Percentiles rank a stretch among this genome's conserved stretches.
These are phyloP conservation scores for Diorhabda carinulata DNA, from an alignment of 1,140 invertebrate genomes.

Conservation along the genomic window DNA sequence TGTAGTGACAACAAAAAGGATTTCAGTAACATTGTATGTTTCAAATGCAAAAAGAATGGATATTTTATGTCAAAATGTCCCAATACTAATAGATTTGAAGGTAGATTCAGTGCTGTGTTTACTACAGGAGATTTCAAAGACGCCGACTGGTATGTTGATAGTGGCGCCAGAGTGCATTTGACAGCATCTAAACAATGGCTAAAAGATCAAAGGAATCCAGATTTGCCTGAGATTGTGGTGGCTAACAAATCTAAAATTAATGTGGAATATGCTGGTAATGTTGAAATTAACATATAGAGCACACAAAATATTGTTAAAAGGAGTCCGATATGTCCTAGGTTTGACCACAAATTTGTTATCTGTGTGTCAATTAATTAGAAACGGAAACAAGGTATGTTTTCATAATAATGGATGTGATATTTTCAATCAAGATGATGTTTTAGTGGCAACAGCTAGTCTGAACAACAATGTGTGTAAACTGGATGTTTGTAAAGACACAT, in stretches of 20 bases:
- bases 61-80: no score
- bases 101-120: no score
- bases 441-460: constrained; percentile 28
- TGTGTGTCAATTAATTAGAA: constrained; percentile 23
- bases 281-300: neutral
- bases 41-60: no score
- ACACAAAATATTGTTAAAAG: constrained; percentile 10
- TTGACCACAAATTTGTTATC: constrained; percentile 31
- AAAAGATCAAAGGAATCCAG: constrained; percentile 14
- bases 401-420: constrained; percentile 24
- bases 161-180: constrained; percentile 7
- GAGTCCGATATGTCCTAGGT: constrained; percentile 35
- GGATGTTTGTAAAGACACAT: constrained; percentile 19
- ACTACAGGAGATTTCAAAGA: no score
- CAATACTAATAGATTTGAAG: no score
- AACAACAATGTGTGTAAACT: constrained; percentile 36
- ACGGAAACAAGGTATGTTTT: constrained; percentile 28
- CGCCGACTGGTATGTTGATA: constrained; percentile 21
- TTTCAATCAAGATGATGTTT: constrained; percentile 24
- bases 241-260: neutral
- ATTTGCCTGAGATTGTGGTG: neutral
- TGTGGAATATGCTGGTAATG: neutral
- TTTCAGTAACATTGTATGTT: no score
- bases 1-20: no score
- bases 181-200: neutral